These are phyloP conservation scores for Poecilobothrus nobilitatus DNA, from an alignment of 2,888 invertebrate genomes.

Conservation along the genomic window DNA sequence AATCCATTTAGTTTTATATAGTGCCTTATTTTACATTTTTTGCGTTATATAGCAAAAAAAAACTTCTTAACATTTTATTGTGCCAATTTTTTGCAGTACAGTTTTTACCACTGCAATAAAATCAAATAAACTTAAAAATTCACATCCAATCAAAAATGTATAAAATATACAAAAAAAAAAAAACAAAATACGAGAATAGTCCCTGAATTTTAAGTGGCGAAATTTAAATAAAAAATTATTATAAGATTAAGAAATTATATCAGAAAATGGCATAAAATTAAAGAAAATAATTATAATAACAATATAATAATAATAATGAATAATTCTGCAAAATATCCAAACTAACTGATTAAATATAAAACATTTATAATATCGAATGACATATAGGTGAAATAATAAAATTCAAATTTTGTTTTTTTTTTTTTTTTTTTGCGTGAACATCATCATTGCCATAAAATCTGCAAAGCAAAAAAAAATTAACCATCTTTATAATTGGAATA, in stretches of 20 bases:
- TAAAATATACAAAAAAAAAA: background rate
- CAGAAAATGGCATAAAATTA: background rate
- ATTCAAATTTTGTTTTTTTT: background rate
- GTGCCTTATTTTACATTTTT: too few species aligned
- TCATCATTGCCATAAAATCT: background rate
- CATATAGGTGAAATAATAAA: background rate
- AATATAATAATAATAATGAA: background rate
- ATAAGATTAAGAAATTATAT: background rate
- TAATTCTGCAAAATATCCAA: background rate
- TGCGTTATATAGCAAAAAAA: background rate
- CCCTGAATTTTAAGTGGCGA: background rate
- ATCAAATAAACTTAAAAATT: background rate
- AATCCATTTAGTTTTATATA: too few species aligned
- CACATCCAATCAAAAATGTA: background rate
- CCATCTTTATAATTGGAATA: too few species aligned
- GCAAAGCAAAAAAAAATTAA: too few species aligned
- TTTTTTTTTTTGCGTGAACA: too few species aligned
- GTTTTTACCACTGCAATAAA: background rate
- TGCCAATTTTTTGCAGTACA: background rate
- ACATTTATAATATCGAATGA: background rate
- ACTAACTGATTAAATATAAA: background rate
- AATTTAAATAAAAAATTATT: constrained; percentile 1
- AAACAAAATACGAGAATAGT: background rate
- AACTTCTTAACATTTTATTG: background rate
- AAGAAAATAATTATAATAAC: background rate